phyloP scores from a whole-genome alignment of 2,797 vertebrate genomes.

The Lindbergichthys nudifrons region DNA sequence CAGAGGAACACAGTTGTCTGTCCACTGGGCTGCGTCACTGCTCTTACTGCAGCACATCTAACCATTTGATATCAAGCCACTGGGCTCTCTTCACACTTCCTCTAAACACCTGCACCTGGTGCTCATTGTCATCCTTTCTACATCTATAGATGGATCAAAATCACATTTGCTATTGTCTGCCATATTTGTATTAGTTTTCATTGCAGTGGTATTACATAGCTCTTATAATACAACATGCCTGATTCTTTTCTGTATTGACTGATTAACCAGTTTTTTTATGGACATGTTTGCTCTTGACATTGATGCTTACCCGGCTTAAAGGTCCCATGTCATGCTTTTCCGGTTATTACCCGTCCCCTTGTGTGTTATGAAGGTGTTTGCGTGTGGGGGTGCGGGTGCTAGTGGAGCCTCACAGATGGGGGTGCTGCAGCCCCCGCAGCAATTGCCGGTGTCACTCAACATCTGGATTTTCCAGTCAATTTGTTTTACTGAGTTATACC shows the following conservation, averaged over 20 bases:
- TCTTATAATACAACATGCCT: background rate
- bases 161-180: background rate
- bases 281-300: background rate
- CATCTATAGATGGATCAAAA: slow-evolving; percentile 61
- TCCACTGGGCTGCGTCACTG: slow-evolving; percentile 71
- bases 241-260: background rate
- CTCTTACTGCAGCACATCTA: slow-evolving; percentile 45
- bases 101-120: slow-evolving; percentile 76
- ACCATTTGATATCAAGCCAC: slow-evolving; percentile 63
- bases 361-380: too few species aligned
- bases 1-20: slow-evolving; percentile 64
- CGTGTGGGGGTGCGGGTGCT: too few species aligned
- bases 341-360: too few species aligned
- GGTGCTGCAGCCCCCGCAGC: too few species aligned
- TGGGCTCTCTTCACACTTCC: slow-evolving; percentile 35
- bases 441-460: background rate
- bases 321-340: too few species aligned
- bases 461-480: background rate
- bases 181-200: background rate
- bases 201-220: background rate
- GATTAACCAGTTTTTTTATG: background rate
- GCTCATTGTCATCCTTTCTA: slow-evolving; percentile 73
- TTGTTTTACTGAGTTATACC: background rate
- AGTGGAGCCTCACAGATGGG: too few species aligned
- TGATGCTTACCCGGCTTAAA: background rate